A percentile compares a stretch with the other conserved stretches of the same genome.
phyloP scores from a whole-genome alignment of 2,888 invertebrate species.

The Drosophila nigricruria region DNA sequence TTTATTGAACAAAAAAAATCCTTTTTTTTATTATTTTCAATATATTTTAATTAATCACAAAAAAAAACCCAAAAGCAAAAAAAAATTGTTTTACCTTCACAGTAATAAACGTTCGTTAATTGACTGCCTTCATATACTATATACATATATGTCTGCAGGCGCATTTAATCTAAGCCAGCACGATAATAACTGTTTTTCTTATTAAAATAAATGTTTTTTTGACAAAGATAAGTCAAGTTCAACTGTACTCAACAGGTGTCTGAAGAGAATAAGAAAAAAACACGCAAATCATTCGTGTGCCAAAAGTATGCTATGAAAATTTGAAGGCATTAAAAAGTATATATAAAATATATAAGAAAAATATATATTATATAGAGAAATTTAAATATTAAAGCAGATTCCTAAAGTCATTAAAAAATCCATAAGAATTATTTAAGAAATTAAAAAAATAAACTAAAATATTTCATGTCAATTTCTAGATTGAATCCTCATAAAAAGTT shows the following conservation, averaged over 20 bases:
- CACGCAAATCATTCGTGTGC: neutral
- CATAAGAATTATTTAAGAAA: neutral
- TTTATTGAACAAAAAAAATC: neutral
- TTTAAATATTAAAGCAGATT: neutral
- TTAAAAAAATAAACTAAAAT: neutral
- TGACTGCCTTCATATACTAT: neutral
- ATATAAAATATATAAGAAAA: neutral
- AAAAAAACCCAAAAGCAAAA: neutral
- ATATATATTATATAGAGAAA: neutral
- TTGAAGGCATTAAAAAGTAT: neutral
- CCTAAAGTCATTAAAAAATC: neutral
- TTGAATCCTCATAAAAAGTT: neutral
- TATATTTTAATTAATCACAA: neutral
- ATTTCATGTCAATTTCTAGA: neutral
- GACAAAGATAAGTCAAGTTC: conserved; percentile 4
- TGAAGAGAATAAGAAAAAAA: neutral
- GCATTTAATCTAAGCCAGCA: conserved; percentile 10
- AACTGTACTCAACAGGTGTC: conserved; percentile 9
- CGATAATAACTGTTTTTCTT: conserved; percentile 15
- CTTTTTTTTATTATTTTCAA: neutral
- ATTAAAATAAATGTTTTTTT: conserved; percentile 13
- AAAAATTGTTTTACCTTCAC: neutral
- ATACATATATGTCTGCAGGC: neutral
- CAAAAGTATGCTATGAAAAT: conserved; percentile 19
- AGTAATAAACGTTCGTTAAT: conserved; percentile 3